Evolutionary conservation across 2,113 vertebrate species (phyloP), one percentile per base, ranked within the genome.

Genomic region (Phalacrocorax brasilianus): DNA sequence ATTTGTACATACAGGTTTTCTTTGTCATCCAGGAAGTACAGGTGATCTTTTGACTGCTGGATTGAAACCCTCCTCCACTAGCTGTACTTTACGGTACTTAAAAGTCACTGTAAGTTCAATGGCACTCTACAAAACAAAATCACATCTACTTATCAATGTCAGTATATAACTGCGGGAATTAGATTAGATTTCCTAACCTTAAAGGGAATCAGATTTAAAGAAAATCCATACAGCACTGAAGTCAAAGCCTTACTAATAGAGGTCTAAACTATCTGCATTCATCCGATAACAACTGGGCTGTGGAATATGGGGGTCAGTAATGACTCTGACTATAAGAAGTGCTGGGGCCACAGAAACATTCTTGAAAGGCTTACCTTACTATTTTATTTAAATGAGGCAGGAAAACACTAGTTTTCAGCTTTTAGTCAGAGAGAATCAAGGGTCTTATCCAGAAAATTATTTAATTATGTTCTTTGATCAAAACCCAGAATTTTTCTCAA

Each of bases 41-140:
- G 66, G 27, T n/a, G 30, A 40, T 99, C 98, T 59, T 95, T 95
- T 89, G 88, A 96, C 24, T 3, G 87, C 35, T 4, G 98, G 98
- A 68, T 99, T 94, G 88, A 99, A 99, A 63, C 98, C 99, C 68
- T 99, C 98, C 56, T 98, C 97, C 32, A 90, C 88, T 67, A 99
- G 97, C 75, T 97, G 98, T 85, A 97, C 89, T 97, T 99, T 99
- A 56, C 97, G 85, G 65, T 99, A 98, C 89, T 99, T 99, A 93
- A 97, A 99, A 3, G 99, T 99, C 74, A 98, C 97, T 14, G 98
- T 99, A 91, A 98, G 67, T n/a, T 97, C 97, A 85, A 99, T 75
- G n/a, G 63, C 40, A 56, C 95, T 98, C 94, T 81, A 87, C 95
- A 96, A 97, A 87, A 73, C 47, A 89, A 79, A 86, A 89, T 58